These are phyloP conservation scores for Drosophila ercepeae DNA, from an alignment of 1,140 invertebrate species.

Conservation along the genomic window DNA sequence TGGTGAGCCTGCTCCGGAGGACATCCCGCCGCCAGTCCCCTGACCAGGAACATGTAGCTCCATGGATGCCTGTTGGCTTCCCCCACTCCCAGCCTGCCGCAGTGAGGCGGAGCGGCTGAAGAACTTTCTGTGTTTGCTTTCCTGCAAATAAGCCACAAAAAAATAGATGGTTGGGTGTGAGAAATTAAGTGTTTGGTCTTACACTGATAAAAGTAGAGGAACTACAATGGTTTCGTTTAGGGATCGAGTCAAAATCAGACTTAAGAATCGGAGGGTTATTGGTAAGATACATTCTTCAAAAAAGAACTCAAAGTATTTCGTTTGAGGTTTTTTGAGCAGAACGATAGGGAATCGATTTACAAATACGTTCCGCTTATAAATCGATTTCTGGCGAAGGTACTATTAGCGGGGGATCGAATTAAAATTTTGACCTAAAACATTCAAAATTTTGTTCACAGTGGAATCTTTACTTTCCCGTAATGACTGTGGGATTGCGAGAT, in stretches of 20 bases:
- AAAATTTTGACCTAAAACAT: too few species aligned
- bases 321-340: too few species aligned
- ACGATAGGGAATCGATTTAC: too few species aligned
- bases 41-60: conserved; percentile 79
- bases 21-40: conserved; percentile 20
- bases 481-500: conserved; percentile 14
- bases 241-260: neutral
- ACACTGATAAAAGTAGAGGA: neutral
- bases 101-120: conserved; percentile 83
- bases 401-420: too few species aligned
- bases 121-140: conserved; percentile 69
- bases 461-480: conserved; percentile 16
- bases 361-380: too few species aligned
- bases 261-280: too few species aligned
- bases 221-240: too few species aligned
- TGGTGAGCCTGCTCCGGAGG: conserved; percentile 55
- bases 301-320: too few species aligned
- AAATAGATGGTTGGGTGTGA: neutral
- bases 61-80: conserved; percentile 67
- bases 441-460: neutral
- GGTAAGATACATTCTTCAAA: too few species aligned
- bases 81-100: conserved; percentile 63
- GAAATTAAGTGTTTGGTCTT: neutral
- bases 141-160: conserved; percentile 16
- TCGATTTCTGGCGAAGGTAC: too few species aligned